phyloP scores from a whole-genome alignment of 1,140 invertebrate genomes.

The Metopolophium dirhodum region DNA sequence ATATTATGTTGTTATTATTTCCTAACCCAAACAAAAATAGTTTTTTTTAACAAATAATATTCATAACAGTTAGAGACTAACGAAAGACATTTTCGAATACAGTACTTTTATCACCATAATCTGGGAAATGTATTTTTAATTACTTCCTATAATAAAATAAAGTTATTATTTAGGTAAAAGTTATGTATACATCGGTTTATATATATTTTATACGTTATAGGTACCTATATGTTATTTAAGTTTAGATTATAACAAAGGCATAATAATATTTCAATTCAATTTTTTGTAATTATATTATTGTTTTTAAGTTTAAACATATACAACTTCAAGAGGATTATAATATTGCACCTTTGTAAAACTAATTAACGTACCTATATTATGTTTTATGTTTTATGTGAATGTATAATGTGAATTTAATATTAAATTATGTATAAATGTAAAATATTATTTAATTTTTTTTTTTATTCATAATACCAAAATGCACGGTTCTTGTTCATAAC shows the following conservation, averaged over 20 bases:
- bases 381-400: background rate
- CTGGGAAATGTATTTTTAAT: no score
- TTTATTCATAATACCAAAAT: background rate
- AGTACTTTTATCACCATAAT: no score
- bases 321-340: background rate
- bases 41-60: no score
- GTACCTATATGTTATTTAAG: no score
- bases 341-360: background rate
- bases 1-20: no score
- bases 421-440: background rate
- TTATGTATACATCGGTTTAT: background rate
- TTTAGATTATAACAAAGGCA: no score
- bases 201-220: no score
- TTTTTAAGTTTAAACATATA: background rate
- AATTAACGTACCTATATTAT: background rate
- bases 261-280: background rate
- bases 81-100: no score
- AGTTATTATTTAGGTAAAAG: background rate
- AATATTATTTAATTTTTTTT: background rate
- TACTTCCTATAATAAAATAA: background rate
- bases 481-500: background rate
- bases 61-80: no score
- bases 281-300: background rate
- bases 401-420: background rate
- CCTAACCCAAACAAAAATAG: no score